Evolutionary conservation across 2,888 invertebrate genomes (phyloP).

Genomic region (Drosophila conformis): DNA sequence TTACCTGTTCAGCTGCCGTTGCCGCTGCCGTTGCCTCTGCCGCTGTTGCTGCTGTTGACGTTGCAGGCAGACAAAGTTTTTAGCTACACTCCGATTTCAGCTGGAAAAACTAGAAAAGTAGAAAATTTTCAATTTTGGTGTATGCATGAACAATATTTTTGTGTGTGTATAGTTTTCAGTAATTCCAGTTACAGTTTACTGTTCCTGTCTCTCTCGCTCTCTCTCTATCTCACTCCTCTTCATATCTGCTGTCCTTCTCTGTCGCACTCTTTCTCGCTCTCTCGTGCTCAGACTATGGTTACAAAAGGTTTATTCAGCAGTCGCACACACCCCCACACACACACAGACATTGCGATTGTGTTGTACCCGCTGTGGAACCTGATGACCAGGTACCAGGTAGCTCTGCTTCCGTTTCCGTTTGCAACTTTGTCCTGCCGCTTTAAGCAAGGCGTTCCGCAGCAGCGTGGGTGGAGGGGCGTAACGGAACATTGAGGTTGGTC

Average conservation of each 20-base stretch:
- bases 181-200: constrained; percentile 77
- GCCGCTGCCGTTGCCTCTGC: neutral
- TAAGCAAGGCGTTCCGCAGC: neutral
- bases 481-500: constrained; percentile 8
- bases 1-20: constrained; percentile 41
- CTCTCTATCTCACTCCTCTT: constrained; percentile 6
- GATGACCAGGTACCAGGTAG: constrained; percentile 45
- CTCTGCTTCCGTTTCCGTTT: constrained; percentile 79
- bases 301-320: constrained; percentile 56
- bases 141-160: constrained; percentile 58
- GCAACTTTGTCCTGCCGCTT: constrained; percentile 70
- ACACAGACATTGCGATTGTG: constrained; percentile 34
- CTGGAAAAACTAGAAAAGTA: constrained; percentile 39
- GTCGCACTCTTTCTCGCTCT: constrained; percentile 7
- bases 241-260: neutral
- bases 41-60: neutral
- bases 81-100: constrained; percentile 59
- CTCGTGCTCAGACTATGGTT: constrained; percentile 41
- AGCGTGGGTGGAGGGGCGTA: neutral
- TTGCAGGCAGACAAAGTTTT: constrained; percentile 60
- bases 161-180: constrained; percentile 74
- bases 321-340: constrained; percentile 1
- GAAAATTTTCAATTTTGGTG: constrained; percentile 65
- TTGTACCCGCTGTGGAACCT: constrained; percentile 21
- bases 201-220: neutral